Conservation (phyloP, 2,113 vertebrate species). For the Myrmecobius fasciatus region DNA sequence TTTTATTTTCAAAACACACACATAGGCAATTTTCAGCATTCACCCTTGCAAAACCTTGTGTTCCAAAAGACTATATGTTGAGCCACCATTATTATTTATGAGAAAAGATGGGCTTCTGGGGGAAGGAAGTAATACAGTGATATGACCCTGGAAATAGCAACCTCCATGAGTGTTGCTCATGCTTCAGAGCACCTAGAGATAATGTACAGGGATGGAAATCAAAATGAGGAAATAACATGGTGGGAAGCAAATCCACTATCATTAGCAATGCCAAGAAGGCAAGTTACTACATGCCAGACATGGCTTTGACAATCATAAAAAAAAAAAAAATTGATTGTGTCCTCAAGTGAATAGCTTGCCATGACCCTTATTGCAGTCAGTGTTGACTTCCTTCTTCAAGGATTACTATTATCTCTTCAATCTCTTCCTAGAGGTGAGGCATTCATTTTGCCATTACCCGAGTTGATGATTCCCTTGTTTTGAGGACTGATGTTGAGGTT, state of each 20-base stretch:
- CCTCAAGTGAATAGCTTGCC: background rate
- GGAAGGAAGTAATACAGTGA: background rate
- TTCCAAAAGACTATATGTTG: background rate
- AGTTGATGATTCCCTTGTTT: background rate
- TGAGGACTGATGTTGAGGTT: background rate
- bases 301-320: background rate
- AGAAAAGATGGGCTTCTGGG: background rate
- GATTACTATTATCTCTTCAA: background rate
- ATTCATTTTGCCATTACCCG: background rate
- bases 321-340: background rate
- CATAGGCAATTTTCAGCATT: too few species aligned
- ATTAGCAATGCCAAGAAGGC: background rate
- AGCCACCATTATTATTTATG: background rate
- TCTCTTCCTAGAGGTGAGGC: background rate
- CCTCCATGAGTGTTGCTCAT: background rate
- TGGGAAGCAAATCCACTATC: background rate
- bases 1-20: too few species aligned
- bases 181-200: background rate
- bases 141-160: background rate
- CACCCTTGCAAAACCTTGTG: too few species aligned
- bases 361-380: background rate
- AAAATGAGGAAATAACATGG: background rate
- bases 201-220: background rate
- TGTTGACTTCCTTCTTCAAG: background rate
- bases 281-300: background rate